A percentile compares a stretch with the other conserved stretches of the same genome.
Conservation (phyloP, 2,797 vertebrate species). For the Mormyrops attenuatus region DNA sequence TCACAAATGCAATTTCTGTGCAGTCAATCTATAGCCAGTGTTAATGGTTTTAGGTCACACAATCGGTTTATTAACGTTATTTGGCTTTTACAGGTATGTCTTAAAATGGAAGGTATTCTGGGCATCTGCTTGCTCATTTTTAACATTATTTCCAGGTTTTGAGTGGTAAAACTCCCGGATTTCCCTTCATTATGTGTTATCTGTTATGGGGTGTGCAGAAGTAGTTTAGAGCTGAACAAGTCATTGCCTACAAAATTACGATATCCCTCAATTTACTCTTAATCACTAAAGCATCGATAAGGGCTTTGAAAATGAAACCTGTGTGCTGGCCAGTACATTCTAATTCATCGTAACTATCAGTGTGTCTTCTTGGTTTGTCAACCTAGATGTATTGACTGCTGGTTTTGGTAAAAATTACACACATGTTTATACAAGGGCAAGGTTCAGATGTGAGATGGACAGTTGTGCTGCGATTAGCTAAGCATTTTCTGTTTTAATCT, state of each 20-base stretch:
- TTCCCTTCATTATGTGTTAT: neutral
- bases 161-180: neutral
- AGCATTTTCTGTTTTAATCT: constrained; percentile 13
- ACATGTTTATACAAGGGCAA: neutral
- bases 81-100: neutral
- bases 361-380: neutral
- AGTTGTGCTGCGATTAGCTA: constrained; percentile 5
- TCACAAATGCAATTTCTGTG: neutral
- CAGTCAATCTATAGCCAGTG: neutral
- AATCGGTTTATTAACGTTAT: neutral
- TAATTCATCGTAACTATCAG: neutral
- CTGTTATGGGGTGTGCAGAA: neutral
- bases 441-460: neutral
- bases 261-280: neutral
- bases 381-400: neutral
- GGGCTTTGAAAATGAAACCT: neutral
- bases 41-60: neutral
- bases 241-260: neutral
- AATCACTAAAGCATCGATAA: neutral
- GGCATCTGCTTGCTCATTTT: neutral
- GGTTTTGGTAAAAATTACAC: neutral
- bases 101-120: neutral
- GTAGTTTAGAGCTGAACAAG: neutral
- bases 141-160: neutral
- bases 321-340: neutral